Base-by-base conservation (phyloP, 2,113 vertebrate genomes). In the Rana temporaria region DNA sequence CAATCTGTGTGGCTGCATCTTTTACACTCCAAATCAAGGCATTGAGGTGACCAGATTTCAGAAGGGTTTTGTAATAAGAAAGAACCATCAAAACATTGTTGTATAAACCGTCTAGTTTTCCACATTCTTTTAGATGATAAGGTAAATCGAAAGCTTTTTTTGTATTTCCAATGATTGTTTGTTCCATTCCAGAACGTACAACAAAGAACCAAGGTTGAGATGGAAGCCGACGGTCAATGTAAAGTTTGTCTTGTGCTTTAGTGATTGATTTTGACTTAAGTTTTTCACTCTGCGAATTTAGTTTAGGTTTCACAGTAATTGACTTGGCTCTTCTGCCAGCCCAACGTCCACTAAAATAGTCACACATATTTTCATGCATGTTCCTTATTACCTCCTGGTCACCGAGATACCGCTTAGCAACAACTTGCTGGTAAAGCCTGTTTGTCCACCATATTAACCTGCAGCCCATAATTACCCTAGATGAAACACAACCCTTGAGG, bases 91-190 rank as follows among this genome's bases (percentile, higher is more conserved):
- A 70, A 22, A 92, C 48, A 17, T 71, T 22, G 3, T 3, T 18
- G 77, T 78, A 64, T 65, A 95, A 62, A 82, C 93, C 91, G 26
- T 89, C 85, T 73, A 87, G 83, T 66, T 85, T 89, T 19, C 83
- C 79, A 66, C 91, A 90, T 79, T 87, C 76, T 80, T 83, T 88
- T 34, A 95, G 84, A 78, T 95, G 94, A 89, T 90, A 89, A 0
- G 90, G 90, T 42, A 95, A 66, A 60, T 94, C 92, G 20, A 89
- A 19, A n/a, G 92, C 75, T 85, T 92, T 93, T 74, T 90, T 92
- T 26, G 88, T 42, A 78, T 93, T 91, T 11, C 88, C 82, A 4
- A 12, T 67, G 20, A 67, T n/a, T 32, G 56, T n/a, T 20, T 4
- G 26, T 26, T 71, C 52, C 6, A 24, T 19, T 42, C 70, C 69